Percentiles rank a stretch among this genome's conserved stretches.
Evolutionary conservation across 1,140 invertebrate species (phyloP).

Genomic region (Euwallacea similis): DNA sequence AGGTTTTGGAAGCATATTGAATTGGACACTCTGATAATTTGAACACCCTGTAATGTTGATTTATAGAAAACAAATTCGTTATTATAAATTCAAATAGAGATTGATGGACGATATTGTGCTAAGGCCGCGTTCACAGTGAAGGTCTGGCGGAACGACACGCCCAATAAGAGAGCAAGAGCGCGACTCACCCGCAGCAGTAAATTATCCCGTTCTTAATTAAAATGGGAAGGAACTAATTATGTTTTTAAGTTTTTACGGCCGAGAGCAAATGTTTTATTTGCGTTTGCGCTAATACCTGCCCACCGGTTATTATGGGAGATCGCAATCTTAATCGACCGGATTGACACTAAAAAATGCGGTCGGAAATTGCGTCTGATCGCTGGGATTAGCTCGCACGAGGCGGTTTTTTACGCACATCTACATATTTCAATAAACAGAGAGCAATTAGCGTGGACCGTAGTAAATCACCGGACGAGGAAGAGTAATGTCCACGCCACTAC

Average conservation of each 20-base stretch:
- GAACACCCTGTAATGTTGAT: too few species aligned
- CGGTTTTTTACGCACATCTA: too few species aligned
- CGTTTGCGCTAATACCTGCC: background rate
- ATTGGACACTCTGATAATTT: too few species aligned
- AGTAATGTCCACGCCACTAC: slow-evolving; percentile 13
- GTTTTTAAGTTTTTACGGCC: slow-evolving; percentile 20
- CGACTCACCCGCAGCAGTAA: slow-evolving; percentile 14
- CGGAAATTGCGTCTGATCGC: slow-evolving; percentile 11
- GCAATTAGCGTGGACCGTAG: too few species aligned
- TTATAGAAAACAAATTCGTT: too few species aligned
- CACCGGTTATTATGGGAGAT: slow-evolving; percentile 22
- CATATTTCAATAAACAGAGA: too few species aligned
- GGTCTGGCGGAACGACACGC: too few species aligned
- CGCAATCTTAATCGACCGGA: slow-evolving; percentile 25
- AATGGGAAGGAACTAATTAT: slow-evolving; percentile 31
- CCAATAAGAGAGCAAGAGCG: background rate
- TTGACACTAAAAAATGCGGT: slow-evolving; percentile 23
- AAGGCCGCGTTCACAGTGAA: too few species aligned
- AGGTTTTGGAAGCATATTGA: too few species aligned
- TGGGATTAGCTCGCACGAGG: too few species aligned
- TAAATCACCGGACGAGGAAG: background rate
- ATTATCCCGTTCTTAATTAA: slow-evolving; percentile 26
- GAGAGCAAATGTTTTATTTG: slow-evolving; percentile 20
- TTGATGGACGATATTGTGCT: too few species aligned
- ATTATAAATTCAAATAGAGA: too few species aligned